Base-by-base conservation (phyloP, 2,888 invertebrate species). In the Plebejus melissa region DNA sequence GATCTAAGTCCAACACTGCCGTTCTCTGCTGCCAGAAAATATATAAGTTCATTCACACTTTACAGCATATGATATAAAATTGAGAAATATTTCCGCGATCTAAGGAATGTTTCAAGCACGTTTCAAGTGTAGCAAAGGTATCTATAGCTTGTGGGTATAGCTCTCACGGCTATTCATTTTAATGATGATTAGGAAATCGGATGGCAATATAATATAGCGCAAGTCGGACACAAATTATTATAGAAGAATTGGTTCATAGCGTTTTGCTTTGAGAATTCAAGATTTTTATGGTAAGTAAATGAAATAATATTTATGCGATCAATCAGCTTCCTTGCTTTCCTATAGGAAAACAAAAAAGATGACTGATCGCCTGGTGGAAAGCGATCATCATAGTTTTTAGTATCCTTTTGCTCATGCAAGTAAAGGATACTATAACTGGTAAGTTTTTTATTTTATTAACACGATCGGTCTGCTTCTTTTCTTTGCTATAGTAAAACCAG, bases 1-100 rank as follows among this genome's bases (percentile, higher is more conserved):
- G 94, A 94, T 83, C 91, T 88, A 77, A 86, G 84, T 80, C 87
- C 84, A 81, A 82, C 83, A 82, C 82, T 85, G 80, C 87, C 89
- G 87, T 90, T 90, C 79, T 92, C 91, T 84, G 88, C 87, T 84
- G 65, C 32, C 32, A 65, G 32, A 65, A 13, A 32, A 22, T 22
- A 22, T 28, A 60, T 60, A 5, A n/a, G 16, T 57, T 16, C 16
- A 16, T 16, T 13, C 0, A 41, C 32, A 32, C 32, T 32, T 54
- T 54, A 16, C 4, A 54, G 4, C 13, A 54, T 16, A 16, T 16
- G 11, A 54, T 16, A 54, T 54, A 16, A 54, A 54, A 16, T 54
- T 54, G 54, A 16, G 4, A 16, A 54, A 54, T 16, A 54, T 16
- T 54, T 16, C 16, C 54, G 46, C 46, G 9, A 16, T 54, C 16